Base-by-base conservation (phyloP, 2,113 vertebrate species). In the Gasterosteus nipponicus region DNA sequence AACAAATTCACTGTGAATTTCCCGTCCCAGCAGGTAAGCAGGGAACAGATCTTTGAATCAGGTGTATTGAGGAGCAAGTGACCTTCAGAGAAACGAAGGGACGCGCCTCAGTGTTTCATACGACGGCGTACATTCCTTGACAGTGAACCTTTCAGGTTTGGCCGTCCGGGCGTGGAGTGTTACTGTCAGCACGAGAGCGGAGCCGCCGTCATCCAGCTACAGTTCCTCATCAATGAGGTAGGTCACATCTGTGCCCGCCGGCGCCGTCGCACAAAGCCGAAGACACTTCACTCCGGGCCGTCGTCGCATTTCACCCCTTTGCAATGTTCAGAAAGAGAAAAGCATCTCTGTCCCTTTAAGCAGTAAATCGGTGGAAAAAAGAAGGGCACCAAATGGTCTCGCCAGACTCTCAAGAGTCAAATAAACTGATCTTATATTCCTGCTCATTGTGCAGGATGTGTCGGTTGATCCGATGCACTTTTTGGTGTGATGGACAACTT, bases 131-230 rank as follows among this genome's bases (percentile, higher is more conserved):
- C 69, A 19, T 91, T 95, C 96, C 97, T 98, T 99, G 94, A 99
- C 91, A 44, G 39, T 87, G 72, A 78, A 58, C 53, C 88, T 90
- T 73, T 78, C 93, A 99, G 98, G 81, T 99, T 99, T 76, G 98
- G 98, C 74, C 96, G 96, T 33, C 98, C 98, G 11, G 98, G 97
- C 81, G 98, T 99, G 80, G 98, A 99, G 88, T 99, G 97, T 89
- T 97, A 97, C 86, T 99, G 98, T 92, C 98, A 99, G 53, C 98
- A 99, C 63, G 98, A 99, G 90, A 97, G 93, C 29, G 97, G 95
- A 86, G 94, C 97, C 29, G 97, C 98, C 35, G 96, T 99, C 83
- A 99, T 99, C 88, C 98, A 99, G 79, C 96, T 99, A 75, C 98
- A 99, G 95, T 99, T 99, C 93, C 92, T 93, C 83, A 92, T 93